A percentile compares a stretch with the other conserved stretches of the same genome.
Conservation (phyloP, 2,797 vertebrate genomes). For the Macropus fuliginosus region DNA sequence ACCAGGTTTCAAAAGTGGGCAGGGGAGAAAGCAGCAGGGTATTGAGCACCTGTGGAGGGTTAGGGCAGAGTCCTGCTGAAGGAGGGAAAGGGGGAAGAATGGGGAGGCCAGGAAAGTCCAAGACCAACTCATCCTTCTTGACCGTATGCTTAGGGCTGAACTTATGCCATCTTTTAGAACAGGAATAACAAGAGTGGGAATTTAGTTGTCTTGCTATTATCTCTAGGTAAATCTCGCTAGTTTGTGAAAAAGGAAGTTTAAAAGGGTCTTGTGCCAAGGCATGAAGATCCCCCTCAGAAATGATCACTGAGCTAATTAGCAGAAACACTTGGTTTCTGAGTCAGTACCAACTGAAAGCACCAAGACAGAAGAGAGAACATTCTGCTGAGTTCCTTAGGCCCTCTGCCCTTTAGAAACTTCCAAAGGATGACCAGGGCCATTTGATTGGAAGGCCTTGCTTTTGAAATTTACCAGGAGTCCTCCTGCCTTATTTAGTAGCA, state of each 20-base stretch:
- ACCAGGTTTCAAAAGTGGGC: not conserved
- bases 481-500: not conserved
- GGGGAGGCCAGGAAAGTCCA: not conserved
- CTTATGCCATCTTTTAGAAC: slow-evolving; percentile 21
- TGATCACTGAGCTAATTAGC: not conserved
- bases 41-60: not conserved
- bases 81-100: not conserved
- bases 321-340: not conserved
- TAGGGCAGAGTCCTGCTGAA: not conserved
- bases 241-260: not conserved
- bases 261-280: not conserved
- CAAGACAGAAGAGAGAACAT: not conserved
- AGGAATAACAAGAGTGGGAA: not conserved
- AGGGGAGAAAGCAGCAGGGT: not conserved
- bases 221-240: not conserved
- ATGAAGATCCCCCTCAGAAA: not conserved
- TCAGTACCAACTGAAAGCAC: not conserved
- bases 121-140: not conserved
- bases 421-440: not conserved
- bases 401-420: not conserved
- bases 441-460: not conserved
- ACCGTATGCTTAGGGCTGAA: not conserved
- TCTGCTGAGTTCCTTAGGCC: not conserved
- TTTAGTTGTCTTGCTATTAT: not conserved
- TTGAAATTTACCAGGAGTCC: not conserved